Conservation (phyloP, 2,797 vertebrate genomes). For the Helostoma temminkii region DNA sequence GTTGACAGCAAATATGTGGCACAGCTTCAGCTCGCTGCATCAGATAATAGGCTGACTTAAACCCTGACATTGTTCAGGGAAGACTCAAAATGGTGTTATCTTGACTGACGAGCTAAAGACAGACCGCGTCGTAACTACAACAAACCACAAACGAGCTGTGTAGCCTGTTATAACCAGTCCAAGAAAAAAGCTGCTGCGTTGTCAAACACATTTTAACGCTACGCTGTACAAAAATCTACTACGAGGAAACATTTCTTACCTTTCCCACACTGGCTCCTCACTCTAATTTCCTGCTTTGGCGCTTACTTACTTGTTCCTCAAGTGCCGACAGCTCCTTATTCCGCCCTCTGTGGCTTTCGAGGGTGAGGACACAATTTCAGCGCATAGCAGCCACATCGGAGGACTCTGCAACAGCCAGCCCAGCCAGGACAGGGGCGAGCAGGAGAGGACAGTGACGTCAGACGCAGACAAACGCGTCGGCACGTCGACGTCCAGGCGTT, state of each 20-base stretch:
- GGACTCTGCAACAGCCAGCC: neutral
- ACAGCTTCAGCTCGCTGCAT: neutral
- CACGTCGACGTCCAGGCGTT: neutral
- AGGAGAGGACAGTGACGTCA: constrained; percentile 44
- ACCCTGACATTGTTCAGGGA: neutral
- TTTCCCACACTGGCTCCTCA: neutral
- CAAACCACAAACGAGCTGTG: neutral
- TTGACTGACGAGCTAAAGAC: neutral
- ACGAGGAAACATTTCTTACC: constrained; percentile 42
- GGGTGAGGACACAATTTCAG: constrained; percentile 33
- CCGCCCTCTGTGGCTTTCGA: constrained; percentile 43
- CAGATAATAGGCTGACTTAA: neutral
- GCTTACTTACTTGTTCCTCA: constrained; percentile 17
- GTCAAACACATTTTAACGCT: too few relatives aligned
- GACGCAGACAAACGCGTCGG: neutral
- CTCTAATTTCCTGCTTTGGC: constrained; percentile 45
- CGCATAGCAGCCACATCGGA: constrained; percentile 5
- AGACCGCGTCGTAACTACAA: neutral
- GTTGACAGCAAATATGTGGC: neutral
- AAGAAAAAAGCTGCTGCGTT: constrained; percentile 39
- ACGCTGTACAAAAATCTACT: neutral
- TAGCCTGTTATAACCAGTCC: neutral
- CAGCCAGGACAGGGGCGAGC: neutral
- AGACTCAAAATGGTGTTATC: neutral
- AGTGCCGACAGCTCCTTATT: constrained; percentile 44